These are phyloP conservation scores for Ormyrus pomaceus DNA, from an alignment of 2,888 invertebrate species.

Conservation along the genomic window DNA sequence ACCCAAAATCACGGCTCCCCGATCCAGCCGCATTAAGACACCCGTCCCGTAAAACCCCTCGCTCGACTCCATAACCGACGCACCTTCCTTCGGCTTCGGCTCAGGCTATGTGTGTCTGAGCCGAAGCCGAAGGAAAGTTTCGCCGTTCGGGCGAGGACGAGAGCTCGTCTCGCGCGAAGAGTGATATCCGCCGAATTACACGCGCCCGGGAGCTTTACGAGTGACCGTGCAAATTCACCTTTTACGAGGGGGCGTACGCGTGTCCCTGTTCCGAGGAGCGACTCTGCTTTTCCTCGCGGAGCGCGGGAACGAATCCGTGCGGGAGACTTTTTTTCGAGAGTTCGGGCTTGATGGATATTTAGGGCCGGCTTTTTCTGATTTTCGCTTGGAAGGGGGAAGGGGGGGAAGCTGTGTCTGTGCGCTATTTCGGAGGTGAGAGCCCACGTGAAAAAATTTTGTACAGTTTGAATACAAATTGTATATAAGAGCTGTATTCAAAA, in stretches of 20 bases:
- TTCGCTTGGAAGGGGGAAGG: not conserved
- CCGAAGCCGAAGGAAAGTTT: not conserved
- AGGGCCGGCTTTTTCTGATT: not conserved
- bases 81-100: too few species aligned
- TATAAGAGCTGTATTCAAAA: too few species aligned
- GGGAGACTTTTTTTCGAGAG: too few species aligned
- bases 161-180: not conserved
- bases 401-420: not conserved
- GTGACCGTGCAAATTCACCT: conserved; percentile 15
- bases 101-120: not conserved
- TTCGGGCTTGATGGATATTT: too few species aligned
- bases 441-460: too few species aligned
- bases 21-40: too few species aligned
- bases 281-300: not conserved
- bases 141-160: not conserved
- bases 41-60: too few species aligned
- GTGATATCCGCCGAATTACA: not conserved
- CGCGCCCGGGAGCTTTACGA: conserved; percentile 25
- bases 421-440: too few species aligned
- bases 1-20: too few species aligned
- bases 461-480: too few species aligned
- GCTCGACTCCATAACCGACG: too few species aligned
- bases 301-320: not conserved
- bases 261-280: not conserved
- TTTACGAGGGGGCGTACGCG: conserved; percentile 15